Base-by-base conservation (phyloP, 2,888 invertebrate species). In the Parnassius apollo region DNA sequence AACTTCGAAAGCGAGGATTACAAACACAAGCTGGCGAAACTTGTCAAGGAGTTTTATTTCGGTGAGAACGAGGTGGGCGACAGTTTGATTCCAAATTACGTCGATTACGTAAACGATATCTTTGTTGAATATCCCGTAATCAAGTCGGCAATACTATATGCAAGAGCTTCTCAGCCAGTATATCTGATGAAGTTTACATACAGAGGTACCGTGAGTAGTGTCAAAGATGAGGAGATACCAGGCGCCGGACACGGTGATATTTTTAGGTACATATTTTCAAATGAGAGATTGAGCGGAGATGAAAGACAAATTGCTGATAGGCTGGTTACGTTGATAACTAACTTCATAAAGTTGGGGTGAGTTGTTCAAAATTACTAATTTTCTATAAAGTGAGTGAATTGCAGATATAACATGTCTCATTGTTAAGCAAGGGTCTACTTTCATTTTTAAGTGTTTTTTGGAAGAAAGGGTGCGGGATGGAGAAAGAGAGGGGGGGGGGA, bases 311-410 rank as follows among this genome's bases (percentile, higher is more conserved):
- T 77, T 7, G 66, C 74, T 2, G 68, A 78, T n/a, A 80, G 68
- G 65, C 60, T 90, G 11, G 68, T 78, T 1, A 75, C 67, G 9
- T 65, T 91, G 45, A 81, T 81, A 74, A 77, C 67, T 25, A 89
- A 88, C 67, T 91, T 89, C 60, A 81, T 89, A 13, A 81, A 75
- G 66, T 66, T 85, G 12, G 83, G 90, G 91, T 90, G 74, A 80
- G 77, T 64, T 42, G 3, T n/a, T 35, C 1, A 13, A 10, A 35
- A 35, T 35, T 35, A 35, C 35, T 35, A 7, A 35, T 4, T 7
- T 7, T 35, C 7, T 4, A 7, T 35, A 35, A 25, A 25, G 35
- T 35, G 35, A 35, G 3, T 35, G 35, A 35, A 35, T 4, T 35
- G 7, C 1, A 4, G 4, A 4, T 35, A 18, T 18, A 18, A 35